Evolutionary conservation across 2,797 vertebrate genomes (phyloP).

Genomic region (Neosilurus mollespiculum): DNA sequence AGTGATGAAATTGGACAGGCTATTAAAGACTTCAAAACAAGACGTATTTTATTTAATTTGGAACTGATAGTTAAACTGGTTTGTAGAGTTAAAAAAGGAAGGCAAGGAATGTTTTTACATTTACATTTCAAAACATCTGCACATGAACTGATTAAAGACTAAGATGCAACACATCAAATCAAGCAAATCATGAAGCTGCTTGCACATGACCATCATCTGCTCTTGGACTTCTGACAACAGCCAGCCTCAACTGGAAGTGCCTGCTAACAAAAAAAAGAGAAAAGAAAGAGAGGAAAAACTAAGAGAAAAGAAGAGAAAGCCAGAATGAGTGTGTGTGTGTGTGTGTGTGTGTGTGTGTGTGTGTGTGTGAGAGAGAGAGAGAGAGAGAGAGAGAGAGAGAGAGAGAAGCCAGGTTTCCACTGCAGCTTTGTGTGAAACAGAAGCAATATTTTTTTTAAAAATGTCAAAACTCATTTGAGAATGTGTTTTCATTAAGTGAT

Average conservation of each 20-base stretch:
- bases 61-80: neutral
- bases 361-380: neutral
- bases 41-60: neutral
- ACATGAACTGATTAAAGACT: neutral
- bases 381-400: neutral
- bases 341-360: too few species aligned
- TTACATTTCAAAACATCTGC: neutral
- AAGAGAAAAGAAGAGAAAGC: neutral
- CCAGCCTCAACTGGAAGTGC: neutral
- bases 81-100: neutral
- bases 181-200: neutral
- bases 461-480: too few species aligned
- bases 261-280: neutral
- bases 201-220: neutral
- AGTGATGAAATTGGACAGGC: neutral
- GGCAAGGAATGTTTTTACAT: neutral
- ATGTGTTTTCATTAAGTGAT: too few species aligned
- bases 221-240: neutral
- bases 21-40: neutral
- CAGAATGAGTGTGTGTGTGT: too few species aligned
- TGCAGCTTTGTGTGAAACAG: too few species aligned
- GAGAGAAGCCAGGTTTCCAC: too few species aligned
- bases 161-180: neutral
- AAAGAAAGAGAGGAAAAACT: neutral
- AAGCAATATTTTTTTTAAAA: too few species aligned